Evolutionary conservation across 2,797 vertebrate genomes (phyloP).

Genomic region (Monodelphis domestica): DNA sequence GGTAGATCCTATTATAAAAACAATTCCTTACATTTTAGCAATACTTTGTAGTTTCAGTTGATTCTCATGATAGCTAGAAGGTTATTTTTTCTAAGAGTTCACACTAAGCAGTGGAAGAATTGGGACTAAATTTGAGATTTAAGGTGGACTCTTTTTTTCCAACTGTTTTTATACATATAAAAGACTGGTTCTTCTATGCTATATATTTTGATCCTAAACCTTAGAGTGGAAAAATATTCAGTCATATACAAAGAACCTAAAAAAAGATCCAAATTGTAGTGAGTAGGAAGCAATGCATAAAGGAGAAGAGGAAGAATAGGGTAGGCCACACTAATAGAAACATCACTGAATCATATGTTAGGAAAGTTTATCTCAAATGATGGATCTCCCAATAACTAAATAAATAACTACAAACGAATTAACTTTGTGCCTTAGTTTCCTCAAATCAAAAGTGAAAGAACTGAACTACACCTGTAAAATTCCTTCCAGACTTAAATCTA

Average conservation of each 20-base stretch:
- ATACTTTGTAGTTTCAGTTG: not conserved
- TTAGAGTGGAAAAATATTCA: not conserved
- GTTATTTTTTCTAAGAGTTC: not conserved
- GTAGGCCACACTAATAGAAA: not conserved
- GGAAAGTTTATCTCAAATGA: not conserved
- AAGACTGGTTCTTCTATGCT: not conserved
- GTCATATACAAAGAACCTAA: not conserved
- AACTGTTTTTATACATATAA: not conserved
- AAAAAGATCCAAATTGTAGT: not conserved
- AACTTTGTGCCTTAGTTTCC: not conserved
- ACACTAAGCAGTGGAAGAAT: not conserved
- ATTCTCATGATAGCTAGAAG: not conserved
- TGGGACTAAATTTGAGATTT: not conserved
- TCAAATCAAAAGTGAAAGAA: not conserved
- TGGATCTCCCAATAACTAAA: not conserved
- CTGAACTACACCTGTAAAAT: not conserved
- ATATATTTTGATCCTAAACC: not conserved
- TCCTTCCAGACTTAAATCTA: not conserved
- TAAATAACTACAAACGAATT: not conserved
- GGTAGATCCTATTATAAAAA: not conserved
- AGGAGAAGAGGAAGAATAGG: not conserved
- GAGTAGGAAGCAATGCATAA: not conserved
- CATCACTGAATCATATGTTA: not conserved
- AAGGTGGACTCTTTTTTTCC: not conserved
- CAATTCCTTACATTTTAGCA: not conserved